phyloP scores from a whole-genome alignment of 1,140 invertebrate species.

The Trichoplusia ni region DNA sequence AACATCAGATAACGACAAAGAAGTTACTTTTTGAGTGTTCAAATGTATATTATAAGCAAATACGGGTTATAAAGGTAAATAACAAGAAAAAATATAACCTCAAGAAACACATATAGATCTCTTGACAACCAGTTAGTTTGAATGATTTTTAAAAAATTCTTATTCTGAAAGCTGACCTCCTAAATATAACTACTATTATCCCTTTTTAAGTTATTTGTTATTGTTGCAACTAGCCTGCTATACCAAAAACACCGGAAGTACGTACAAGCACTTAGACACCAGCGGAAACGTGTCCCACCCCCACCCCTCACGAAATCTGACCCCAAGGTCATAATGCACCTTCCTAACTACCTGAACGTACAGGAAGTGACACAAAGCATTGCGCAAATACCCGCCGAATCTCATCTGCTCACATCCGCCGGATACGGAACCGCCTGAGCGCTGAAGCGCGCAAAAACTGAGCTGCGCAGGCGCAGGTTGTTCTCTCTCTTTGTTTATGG shows the following conservation, averaged over 20 bases:
- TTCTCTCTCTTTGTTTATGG: constrained; percentile 27
- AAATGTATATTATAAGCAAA: too few species aligned
- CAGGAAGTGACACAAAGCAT: constrained; percentile 49
- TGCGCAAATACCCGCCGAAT: constrained; percentile 63
- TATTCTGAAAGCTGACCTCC: too few species aligned
- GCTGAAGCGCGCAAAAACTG: constrained; percentile 61
- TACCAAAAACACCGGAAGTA: constrained; percentile 17
- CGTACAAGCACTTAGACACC: constrained; percentile 19
- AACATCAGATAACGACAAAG: too few species aligned
- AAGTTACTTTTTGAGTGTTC: too few species aligned
- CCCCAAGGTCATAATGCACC: constrained; percentile 72
- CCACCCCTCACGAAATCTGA: constrained; percentile 62
- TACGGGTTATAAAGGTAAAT: too few species aligned
- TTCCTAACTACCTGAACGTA: constrained; percentile 58
- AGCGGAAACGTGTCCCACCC: constrained; percentile 35
- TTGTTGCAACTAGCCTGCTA: background rate
- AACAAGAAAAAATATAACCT: too few species aligned
- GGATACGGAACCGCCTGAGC: constrained; percentile 71
- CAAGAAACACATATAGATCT: too few species aligned
- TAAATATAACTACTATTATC: too few species aligned
- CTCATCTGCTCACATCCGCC: constrained; percentile 65
- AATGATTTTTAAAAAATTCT: too few species aligned
- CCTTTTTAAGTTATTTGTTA: too few species aligned
- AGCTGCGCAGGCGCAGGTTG: constrained; percentile 61
- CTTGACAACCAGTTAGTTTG: too few species aligned